These are phyloP conservation scores for Griposia aprilina DNA, from an alignment of 2,888 invertebrate genomes.

Conservation along the genomic window DNA sequence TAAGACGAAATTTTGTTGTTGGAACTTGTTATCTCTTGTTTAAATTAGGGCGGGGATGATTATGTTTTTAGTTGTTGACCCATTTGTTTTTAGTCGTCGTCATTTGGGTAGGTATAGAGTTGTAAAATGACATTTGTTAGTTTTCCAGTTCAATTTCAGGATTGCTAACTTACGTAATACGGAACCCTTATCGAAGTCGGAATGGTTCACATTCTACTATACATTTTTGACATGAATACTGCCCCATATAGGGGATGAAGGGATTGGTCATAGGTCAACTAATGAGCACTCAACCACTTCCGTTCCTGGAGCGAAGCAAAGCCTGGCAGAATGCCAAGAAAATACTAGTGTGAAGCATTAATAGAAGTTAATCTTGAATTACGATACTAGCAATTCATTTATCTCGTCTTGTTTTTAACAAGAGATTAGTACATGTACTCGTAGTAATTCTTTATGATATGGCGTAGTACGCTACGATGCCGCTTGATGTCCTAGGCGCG, in stretches of 20 bases:
- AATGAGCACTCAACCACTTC: conserved; percentile 43
- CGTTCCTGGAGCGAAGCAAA: conserved; percentile 31
- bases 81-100: conserved; percentile 1
- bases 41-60: conserved; percentile 37
- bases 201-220: conserved; percentile 10
- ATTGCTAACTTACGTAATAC: conserved; percentile 25
- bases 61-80: conserved; percentile 34
- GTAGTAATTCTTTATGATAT: conserved; percentile 19
- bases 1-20: conserved; percentile 46
- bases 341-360: conserved; percentile 45
- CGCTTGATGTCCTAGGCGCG: conserved; percentile 21
- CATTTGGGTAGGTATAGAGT: neutral
- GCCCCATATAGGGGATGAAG: conserved; percentile 23
- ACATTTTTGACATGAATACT: conserved; percentile 2
- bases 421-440: conserved; percentile 24
- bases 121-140: neutral
- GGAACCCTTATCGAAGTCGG: conserved; percentile 1
- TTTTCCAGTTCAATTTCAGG: conserved; percentile 17
- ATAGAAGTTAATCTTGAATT: conserved; percentile 50
- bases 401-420: conserved; percentile 30
- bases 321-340: conserved; percentile 48
- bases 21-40: conserved; percentile 37
- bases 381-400: conserved; percentile 46
- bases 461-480: conserved; percentile 16
- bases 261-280: conserved; percentile 29